phyloP scores from a whole-genome alignment of 2,113 vertebrate species.

The Austrofundulus limnaeus region DNA sequence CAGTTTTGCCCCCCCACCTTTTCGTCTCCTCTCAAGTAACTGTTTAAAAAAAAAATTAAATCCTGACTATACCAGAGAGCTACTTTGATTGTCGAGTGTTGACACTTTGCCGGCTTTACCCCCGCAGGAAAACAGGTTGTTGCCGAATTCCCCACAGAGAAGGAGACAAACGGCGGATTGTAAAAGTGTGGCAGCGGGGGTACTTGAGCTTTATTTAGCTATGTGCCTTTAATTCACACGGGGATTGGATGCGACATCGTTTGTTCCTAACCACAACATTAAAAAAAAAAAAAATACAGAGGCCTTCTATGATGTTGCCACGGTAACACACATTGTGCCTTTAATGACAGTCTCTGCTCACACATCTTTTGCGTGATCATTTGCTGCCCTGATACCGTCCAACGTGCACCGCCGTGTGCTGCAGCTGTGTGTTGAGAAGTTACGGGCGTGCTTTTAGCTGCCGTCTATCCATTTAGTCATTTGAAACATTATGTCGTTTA shows the following conservation, averaged over 20 bases:
- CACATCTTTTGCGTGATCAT: slow-evolving; percentile 69
- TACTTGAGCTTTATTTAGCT: slow-evolving; percentile 76
- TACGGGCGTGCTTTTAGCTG: slow-evolving; percentile 27
- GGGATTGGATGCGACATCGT: slow-evolving; percentile 67
- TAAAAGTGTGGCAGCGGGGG: slow-evolving; percentile 53
- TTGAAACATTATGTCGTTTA: slow-evolving; percentile 21
- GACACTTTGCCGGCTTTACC: slow-evolving; percentile 44
- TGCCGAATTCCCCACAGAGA: slow-evolving; percentile 61
- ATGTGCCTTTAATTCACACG: slow-evolving; percentile 70
- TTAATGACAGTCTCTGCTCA: slow-evolving; percentile 72
- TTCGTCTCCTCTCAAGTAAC: slow-evolving; percentile 28
- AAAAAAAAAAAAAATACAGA: slow-evolving; percentile 45
- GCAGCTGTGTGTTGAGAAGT: slow-evolving; percentile 15
- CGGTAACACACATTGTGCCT: slow-evolving; percentile 75
- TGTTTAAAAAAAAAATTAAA: slow-evolving; percentile 57
- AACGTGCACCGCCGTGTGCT: slow-evolving; percentile 8
- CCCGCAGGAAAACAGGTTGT: slow-evolving; percentile 60
- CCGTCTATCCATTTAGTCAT: slow-evolving; percentile 16
- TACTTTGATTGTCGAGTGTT: slow-evolving; percentile 56
- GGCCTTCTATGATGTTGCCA: slow-evolving; percentile 75
- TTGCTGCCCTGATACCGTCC: slow-evolving; percentile 59
- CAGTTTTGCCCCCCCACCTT: slow-evolving; percentile 19
- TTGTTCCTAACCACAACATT: slow-evolving; percentile 66
- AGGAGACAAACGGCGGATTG: slow-evolving; percentile 53
- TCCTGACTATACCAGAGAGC: slow-evolving; percentile 10